Evolutionary conservation across 2,113 vertebrate species (phyloP), one percentile per base, ranked within the genome.

Genomic region (Zosterops japonicus): DNA sequence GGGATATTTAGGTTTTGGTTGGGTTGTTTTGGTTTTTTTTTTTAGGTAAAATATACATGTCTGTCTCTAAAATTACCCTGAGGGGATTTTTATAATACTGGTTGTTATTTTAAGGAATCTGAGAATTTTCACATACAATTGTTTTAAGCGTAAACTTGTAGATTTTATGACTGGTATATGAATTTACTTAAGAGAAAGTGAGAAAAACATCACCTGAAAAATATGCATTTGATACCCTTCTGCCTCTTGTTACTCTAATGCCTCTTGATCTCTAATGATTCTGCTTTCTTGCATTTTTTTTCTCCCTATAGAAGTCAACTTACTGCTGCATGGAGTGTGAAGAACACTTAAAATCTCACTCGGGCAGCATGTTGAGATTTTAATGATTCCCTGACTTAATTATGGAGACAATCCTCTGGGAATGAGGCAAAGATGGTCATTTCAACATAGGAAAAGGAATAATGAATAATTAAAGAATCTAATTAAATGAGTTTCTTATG

Each of bases 301-400:
- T 57, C 5, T 39, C 36, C 20, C 8, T 39, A 2, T 61, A 36
- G 29, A 84, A 77, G 23, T 76, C 18, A 85, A 49, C 9, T 61
- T 24, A 57, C 24, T 65, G 46, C n/a, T 93, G 29, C 42, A 21
- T 11, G 53, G 35, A 82, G 27, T 0, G 0, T 72, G 61, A 46
- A 72, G 74, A 89, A 46, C 29, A 42, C 22, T 91, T 57, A 49
- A 90, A 86, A 93, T 90, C 63, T 91, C 65, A 65, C 53, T 80
- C 1, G 0, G 41, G 50, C 52, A 60, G 22, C 85, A 83, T 70
- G 59, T 76, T 88, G 63, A 70, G 79, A 91, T 93, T 88, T 50
- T 90, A 93, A 75, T 83, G 79, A 80, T 95, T 94, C 79, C 87
- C 31, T 95, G 29, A 77, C 87, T 96, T 97, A 94, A 94, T 96